These are phyloP conservation scores for Thamnaconus septentrionalis DNA, from an alignment of 2,113 vertebrate genomes.

Conservation along the genomic window DNA sequence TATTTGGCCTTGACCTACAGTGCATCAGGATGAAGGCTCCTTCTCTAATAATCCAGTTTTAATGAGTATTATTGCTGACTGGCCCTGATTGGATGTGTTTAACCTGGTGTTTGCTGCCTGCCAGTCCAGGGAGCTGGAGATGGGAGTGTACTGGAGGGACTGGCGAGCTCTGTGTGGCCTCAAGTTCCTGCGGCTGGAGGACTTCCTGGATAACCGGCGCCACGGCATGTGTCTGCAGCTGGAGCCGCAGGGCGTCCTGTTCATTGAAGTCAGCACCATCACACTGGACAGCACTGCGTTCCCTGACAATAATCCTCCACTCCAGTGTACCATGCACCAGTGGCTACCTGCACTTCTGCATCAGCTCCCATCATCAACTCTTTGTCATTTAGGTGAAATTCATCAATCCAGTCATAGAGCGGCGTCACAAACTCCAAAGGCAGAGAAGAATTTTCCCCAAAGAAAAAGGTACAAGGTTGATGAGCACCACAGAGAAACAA, in stretches of 20 bases:
- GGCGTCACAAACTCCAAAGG: conserved; percentile 85
- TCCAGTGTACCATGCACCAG: too few species aligned
- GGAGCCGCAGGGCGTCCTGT: conserved; percentile 86
- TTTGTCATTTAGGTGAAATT: conserved; percentile 84
- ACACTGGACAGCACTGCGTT: too few species aligned
- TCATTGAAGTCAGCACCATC: conserved; percentile 76
- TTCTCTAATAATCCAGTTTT: too few species aligned
- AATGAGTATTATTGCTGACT: too few species aligned
- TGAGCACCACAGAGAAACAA: neutral
- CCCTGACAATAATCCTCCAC: neutral
- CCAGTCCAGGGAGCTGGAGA: conserved; percentile 90
- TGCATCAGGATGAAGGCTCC: too few species aligned
- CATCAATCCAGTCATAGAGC: conserved; percentile 89
- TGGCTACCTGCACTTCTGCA: neutral
- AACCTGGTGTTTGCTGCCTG: too few species aligned
- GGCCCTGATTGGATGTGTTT: too few species aligned
- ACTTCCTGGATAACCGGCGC: conserved; percentile 87
- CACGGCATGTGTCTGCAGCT: conserved; percentile 83
- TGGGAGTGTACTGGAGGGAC: conserved; percentile 84
- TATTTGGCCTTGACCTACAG: too few species aligned
- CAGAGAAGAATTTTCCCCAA: conserved; percentile 92
- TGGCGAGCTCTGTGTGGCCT: conserved; percentile 86
- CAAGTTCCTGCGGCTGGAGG: conserved; percentile 86
- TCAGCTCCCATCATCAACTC: neutral
- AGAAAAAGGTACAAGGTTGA: conserved; percentile 81